Evolutionary conservation across 2,888 invertebrate genomes (phyloP).

Genomic region (Xestoiulus laeticollis): DNA sequence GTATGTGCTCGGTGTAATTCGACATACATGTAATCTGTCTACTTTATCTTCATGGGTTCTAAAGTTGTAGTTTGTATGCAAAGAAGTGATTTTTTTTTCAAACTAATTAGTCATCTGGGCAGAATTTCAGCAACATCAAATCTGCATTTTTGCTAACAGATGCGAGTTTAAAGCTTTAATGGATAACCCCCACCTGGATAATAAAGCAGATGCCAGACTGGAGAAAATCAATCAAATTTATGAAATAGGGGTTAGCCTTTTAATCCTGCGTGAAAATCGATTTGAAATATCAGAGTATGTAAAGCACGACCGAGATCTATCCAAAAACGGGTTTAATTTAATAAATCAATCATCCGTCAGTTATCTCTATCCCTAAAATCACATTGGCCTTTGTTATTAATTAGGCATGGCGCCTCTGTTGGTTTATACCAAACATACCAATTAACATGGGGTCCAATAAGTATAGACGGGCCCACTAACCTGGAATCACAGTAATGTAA

Average conservation of each 20-base stretch:
- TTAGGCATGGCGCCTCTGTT: neutral
- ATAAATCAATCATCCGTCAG: slow-evolving; percentile 28
- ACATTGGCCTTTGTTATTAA: neutral
- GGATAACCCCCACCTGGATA: neutral
- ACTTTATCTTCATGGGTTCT: neutral
- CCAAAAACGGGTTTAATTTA: neutral
- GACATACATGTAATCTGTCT: neutral
- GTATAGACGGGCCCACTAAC: too few relatives aligned
- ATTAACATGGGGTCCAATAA: neutral
- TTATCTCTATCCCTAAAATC: neutral
- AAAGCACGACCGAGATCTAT: neutral
- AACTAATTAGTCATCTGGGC: slow-evolving; percentile 41
- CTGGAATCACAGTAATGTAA: too few relatives aligned
- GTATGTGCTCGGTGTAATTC: neutral
- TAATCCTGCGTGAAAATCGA: neutral
- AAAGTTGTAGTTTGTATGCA: neutral
- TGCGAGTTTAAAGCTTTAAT: slow-evolving; percentile 8
- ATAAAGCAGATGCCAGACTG: neutral
- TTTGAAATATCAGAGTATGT: neutral
- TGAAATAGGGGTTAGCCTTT: neutral
- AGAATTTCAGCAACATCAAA: slow-evolving; percentile 22
- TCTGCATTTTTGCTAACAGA: neutral
- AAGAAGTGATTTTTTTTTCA: slow-evolving; percentile 16
- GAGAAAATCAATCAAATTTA: neutral
- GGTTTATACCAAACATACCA: neutral